Percentiles rank a stretch among this genome's conserved stretches.
phyloP scores from a whole-genome alignment of 1,140 invertebrate genomes.

The Nasonia giraulti region DNA sequence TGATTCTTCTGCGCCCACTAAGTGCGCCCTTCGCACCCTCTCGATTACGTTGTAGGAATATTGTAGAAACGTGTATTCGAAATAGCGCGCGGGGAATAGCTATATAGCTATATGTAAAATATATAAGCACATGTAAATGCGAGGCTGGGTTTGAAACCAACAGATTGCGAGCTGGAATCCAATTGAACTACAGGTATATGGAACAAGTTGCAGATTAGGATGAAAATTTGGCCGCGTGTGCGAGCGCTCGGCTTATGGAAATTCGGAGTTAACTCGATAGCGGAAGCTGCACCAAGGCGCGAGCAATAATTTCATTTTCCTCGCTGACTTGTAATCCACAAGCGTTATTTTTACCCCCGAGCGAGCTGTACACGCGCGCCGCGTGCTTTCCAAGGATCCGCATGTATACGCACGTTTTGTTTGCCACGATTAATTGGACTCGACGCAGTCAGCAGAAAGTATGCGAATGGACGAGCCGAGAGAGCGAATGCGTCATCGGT shows the following conservation, averaged over 20 bases:
- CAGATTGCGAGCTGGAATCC: conserved; percentile 33
- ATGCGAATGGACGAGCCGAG: no score
- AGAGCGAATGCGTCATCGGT: background rate
- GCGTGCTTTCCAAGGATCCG: no score
- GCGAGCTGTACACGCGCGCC: no score
- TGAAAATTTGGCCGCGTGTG: conserved; percentile 41
- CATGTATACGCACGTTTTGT: no score
- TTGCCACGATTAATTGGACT: no score
- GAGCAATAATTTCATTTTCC: conserved; percentile 18
- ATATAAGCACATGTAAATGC: conserved; percentile 24
- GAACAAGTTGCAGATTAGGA: conserved; percentile 48
- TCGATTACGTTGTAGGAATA: no score
- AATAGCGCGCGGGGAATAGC: background rate
- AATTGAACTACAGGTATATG: conserved; percentile 31
- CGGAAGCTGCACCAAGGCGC: background rate
- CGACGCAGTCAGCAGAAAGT: no score
- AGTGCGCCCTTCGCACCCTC: no score
- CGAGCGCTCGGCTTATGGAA: conserved; percentile 15
- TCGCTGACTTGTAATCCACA: background rate
- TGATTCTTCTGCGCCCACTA: no score
- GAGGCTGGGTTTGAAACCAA: background rate
- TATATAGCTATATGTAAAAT: background rate
- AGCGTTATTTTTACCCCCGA: background rate
- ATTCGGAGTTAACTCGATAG: conserved; percentile 26
- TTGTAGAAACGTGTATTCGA: no score